phyloP scores from a whole-genome alignment of 2,797 vertebrate species.

The Champsocephalus gunnari region DNA sequence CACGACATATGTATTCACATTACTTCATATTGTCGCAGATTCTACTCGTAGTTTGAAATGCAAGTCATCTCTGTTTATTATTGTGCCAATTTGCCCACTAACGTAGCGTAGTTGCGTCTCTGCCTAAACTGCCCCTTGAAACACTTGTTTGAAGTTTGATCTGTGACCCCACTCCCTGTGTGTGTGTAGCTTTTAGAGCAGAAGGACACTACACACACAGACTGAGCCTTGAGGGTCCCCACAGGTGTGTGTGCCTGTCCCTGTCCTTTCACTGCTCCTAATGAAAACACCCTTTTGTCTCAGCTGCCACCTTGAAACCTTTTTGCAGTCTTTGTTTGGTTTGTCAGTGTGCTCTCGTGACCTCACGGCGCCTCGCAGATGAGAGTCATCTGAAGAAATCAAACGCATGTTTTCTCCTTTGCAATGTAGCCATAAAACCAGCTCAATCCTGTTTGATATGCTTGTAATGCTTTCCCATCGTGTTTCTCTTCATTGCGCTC shows the following conservation, averaged over 20 bases:
- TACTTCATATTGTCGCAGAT: background rate
- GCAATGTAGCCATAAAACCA: conserved; percentile 2
- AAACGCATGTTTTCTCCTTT: conserved; percentile 13
- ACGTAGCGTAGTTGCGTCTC: background rate
- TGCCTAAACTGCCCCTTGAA: background rate
- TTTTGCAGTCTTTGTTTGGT: conserved; percentile 22
- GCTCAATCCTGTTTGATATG: conserved; percentile 34
- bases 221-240: conserved; percentile 51
- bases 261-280: conserved; percentile 39
- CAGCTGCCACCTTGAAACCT: conserved; percentile 44
- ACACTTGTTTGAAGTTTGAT: conserved; percentile 50
- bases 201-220: conserved; percentile 32
- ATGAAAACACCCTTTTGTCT: conserved; percentile 12
- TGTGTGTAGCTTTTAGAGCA: conserved; percentile 63
- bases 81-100: background rate
- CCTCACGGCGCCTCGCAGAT: background rate
- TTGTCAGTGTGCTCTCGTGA: conserved; percentile 11
- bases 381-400: conserved; percentile 15
- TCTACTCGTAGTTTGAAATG: background rate
- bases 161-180: conserved; percentile 44
- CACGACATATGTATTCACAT: background rate
- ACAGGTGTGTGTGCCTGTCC: conserved; percentile 59
- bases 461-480: background rate
- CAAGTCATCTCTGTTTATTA: background rate
- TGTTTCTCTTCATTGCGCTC: background rate